Percentiles rank a stretch among this genome's conserved stretches.
phyloP scores from a whole-genome alignment of 2,797 vertebrate genomes.

The Harpagifer antarcticus region DNA sequence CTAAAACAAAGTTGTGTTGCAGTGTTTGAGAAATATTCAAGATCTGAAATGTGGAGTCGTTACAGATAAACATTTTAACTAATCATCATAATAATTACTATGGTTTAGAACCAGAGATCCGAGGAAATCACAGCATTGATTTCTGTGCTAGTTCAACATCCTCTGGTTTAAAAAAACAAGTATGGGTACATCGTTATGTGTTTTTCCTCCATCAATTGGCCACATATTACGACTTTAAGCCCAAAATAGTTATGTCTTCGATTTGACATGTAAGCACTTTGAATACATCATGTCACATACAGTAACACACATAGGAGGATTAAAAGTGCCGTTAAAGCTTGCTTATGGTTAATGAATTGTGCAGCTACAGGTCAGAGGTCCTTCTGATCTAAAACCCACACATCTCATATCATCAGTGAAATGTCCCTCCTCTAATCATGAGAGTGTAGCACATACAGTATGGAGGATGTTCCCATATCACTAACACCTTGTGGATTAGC shows the following conservation, averaged over 20 bases:
- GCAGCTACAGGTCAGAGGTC: slow-evolving; percentile 22
- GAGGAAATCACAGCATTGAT: neutral
- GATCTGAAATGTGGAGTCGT: neutral
- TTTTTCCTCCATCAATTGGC: neutral
- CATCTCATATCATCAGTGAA: slow-evolving; percentile 49
- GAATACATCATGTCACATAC: neutral
- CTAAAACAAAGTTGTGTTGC: neutral
- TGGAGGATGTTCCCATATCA: slow-evolving; percentile 67
- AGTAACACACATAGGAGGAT: slow-evolving; percentile 22
- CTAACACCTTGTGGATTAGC: slow-evolving; percentile 73
- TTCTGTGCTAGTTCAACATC: neutral
- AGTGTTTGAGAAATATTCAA: slow-evolving; percentile 1
- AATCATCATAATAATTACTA: neutral
- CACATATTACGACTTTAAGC: neutral
- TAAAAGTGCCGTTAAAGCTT: slow-evolving; percentile 31
- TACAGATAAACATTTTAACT: neutral
- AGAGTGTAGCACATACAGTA: slow-evolving; percentile 31
- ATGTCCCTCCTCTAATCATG: slow-evolving; percentile 47
- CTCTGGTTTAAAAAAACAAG: slow-evolving; percentile 10
- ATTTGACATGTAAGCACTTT: neutral
- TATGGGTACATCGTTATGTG: neutral
- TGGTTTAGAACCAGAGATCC: neutral
- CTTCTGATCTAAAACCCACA: slow-evolving; percentile 33
- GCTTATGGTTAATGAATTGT: slow-evolving; percentile 23
- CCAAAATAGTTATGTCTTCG: neutral